Conservation (phyloP, 2,113 vertebrate genomes). For the Balaeniceps rex region DNA sequence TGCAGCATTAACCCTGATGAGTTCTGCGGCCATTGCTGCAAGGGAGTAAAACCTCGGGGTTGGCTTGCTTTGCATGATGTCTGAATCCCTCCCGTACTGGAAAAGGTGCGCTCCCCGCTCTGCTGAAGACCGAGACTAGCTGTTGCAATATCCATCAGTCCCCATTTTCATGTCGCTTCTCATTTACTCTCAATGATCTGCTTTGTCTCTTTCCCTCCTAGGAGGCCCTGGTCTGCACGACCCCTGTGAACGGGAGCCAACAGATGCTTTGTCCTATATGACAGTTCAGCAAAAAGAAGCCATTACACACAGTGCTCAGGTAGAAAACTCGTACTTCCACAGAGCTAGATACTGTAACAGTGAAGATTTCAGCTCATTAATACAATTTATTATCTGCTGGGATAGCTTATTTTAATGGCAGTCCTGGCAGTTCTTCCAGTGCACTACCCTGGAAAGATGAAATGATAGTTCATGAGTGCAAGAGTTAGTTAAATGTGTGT, state of each 20-base stretch:
- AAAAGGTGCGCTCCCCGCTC: neutral
- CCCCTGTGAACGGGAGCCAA: conserved; percentile 95
- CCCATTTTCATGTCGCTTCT: neutral
- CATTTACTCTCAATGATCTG: neutral
- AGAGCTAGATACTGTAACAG: neutral
- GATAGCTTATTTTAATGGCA: neutral
- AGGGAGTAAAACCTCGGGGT: neutral
- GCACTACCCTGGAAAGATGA: neutral
- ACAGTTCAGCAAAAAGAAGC: conserved; percentile 91
- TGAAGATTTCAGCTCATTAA: neutral
- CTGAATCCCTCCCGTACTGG: neutral
- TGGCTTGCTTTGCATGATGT: neutral
- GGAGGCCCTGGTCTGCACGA: conserved; percentile 96
- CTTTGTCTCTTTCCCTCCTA: conserved; percentile 53
- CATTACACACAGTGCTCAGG: conserved; percentile 94
- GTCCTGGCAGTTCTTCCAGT: neutral
- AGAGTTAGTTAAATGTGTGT: neutral
- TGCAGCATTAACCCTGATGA: neutral
- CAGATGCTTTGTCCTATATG: conserved; percentile 88
- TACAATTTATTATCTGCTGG: neutral
- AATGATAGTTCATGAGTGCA: neutral
- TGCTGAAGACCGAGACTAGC: neutral
- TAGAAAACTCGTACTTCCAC: conserved; percentile 34
- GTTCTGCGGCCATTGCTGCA: neutral
- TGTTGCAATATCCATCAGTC: neutral